Percentiles rank a stretch among this genome's conserved stretches.
phyloP scores from a whole-genome alignment of 2,797 vertebrate genomes.

The Momotus momota region DNA sequence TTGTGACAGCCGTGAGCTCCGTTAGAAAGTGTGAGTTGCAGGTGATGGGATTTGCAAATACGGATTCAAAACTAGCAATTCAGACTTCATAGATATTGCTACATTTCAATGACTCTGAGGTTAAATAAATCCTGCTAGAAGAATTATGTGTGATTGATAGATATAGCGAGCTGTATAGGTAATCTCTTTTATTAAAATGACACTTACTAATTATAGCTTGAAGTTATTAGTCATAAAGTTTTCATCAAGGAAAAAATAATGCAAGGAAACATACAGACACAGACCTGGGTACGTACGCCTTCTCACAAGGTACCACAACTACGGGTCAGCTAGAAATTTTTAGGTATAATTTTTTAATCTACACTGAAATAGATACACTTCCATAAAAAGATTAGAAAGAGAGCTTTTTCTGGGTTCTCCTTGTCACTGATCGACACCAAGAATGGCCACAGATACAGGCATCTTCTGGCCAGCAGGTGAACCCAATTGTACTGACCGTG shows the following conservation, averaged over 20 bases:
- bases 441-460: neutral
- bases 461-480: neutral
- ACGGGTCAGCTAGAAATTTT: neutral
- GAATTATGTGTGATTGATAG: neutral
- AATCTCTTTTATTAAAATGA: neutral
- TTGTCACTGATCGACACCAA: fast-evolving
- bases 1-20: neutral
- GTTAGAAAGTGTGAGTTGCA: neutral
- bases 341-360: neutral
- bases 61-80: neutral
- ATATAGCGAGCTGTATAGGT: neutral
- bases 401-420: neutral
- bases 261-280: neutral
- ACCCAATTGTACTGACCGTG: neutral
- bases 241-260: neutral
- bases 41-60: neutral
- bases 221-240: neutral
- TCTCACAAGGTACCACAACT: neutral
- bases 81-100: neutral
- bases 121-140: neutral
- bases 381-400: neutral
- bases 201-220: neutral
- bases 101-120: neutral
- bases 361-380: neutral
- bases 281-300: fast-evolving